Evolutionary conservation across 2,888 invertebrate genomes (phyloP), one percentile per base, ranked within the genome.

Genomic region (Xestia c-nigrum): DNA sequence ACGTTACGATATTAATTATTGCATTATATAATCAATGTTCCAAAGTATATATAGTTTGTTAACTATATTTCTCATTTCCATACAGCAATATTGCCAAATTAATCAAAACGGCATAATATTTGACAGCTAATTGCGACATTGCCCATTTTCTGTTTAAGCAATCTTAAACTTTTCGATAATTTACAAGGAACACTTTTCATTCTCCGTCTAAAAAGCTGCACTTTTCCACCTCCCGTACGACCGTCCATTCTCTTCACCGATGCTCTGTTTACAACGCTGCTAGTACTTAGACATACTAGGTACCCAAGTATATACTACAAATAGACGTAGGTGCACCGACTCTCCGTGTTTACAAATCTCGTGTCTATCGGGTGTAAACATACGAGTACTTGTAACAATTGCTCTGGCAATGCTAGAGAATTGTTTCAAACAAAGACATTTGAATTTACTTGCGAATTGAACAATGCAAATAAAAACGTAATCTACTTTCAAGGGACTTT

Each of bases 361-460:
- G 50, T 50, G 76, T 59, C 43, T 61, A 76, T 76, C 43, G 80
- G 31, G 38, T 52, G 72, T 61, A 72, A 72, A 72, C 59, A 80
- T 43, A 80, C 80, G n/a, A n/a, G n/a, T n/a, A n/a, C n/a, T 76
- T 61, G 61, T 24, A 50, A 61, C 80, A 50, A 79, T 77, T 75
- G 79, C 71, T 38, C 57, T 16, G 47, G 31, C 79, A 79, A 72
- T 31, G 64, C 64, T 43, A 64, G 64, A 72, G 43, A 31, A 52
- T 16, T 69, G 72, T n/a, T 64, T 16, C n/a, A 64, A 64, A 43
- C 43, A 64, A 64, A 43, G 64, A n/a, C 64, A 43, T 64, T 43
- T 16, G 43, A 43, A 43, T n/a, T n/a, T 64, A 64, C 40, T 63
- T n/a, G 21, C 2, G 38, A 63, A 63, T 21, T 21, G 40, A n/a